Conservation (phyloP, 2,797 vertebrate genomes). For the Macrochelys suwanniensis region DNA sequence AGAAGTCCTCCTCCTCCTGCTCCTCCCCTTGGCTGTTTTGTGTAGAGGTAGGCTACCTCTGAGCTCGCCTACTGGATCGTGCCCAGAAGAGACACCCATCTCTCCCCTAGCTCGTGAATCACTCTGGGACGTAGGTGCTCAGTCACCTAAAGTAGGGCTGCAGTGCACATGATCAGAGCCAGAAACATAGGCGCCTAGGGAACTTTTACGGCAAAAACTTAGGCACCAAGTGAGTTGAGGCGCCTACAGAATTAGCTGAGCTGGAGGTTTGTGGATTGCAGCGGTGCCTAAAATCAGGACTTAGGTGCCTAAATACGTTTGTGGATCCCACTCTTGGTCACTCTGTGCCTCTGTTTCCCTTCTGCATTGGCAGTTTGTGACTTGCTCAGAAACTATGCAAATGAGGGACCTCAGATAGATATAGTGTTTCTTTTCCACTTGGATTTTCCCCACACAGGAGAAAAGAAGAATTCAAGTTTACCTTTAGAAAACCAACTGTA, state of each 20-base stretch:
- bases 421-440: neutral
- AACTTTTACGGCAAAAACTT: neutral
- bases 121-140: neutral
- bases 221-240: neutral
- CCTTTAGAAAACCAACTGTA: neutral
- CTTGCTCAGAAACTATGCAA: neutral
- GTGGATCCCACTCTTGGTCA: neutral
- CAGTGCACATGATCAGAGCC: neutral
- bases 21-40: neutral
- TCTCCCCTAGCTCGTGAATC: neutral
- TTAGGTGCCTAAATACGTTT: neutral
- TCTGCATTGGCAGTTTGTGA: neutral
- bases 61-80: neutral
- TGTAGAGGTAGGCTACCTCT: neutral
- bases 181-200: neutral
- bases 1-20: neutral
- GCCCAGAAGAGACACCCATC: neutral
- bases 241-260: neutral
- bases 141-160: neutral
- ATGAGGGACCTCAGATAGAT: rapidly evolving
- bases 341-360: neutral
- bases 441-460: neutral
- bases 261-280: neutral
- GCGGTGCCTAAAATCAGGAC: neutral
- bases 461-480: neutral